These are phyloP conservation scores for Netelia fuscicornis DNA, from an alignment of 2,888 invertebrate species.

Conservation along the genomic window DNA sequence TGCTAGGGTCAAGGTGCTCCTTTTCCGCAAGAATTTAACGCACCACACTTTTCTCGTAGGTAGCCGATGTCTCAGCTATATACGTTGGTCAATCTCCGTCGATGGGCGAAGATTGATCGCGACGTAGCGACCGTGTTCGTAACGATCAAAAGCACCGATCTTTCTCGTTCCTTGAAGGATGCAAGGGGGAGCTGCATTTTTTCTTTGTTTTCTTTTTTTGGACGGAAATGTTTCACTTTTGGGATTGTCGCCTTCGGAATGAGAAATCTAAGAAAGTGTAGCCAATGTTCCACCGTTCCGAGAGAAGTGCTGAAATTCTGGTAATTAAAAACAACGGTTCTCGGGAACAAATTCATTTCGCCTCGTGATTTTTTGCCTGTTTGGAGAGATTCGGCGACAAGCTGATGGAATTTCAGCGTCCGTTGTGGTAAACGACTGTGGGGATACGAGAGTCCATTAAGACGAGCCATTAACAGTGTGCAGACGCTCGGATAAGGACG, in stretches of 20 bases:
- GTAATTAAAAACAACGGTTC: slow-evolving; percentile 44
- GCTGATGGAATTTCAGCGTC: slow-evolving; percentile 70
- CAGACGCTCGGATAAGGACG: not conserved
- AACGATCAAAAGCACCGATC: slow-evolving; percentile 76
- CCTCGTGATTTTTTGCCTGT: slow-evolving; percentile 51
- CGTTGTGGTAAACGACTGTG: slow-evolving; percentile 53
- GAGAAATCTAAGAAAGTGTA: slow-evolving; percentile 2
- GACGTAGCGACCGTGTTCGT: slow-evolving; percentile 64
- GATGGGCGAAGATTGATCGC: slow-evolving; percentile 40
- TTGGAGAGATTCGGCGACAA: slow-evolving; percentile 73
- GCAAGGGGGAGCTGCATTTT: slow-evolving; percentile 21
- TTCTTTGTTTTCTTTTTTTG: slow-evolving; percentile 2
- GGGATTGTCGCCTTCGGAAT: slow-evolving; percentile 29
- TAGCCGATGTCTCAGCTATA: slow-evolving; percentile 42
- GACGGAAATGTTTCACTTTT: slow-evolving; percentile 17
- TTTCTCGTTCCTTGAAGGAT: slow-evolving; percentile 3
- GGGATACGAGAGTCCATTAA: slow-evolving; percentile 2
- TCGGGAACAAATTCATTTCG: slow-evolving; percentile 58
- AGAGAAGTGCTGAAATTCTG: slow-evolving; percentile 51
- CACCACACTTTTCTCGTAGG: slow-evolving; percentile 37
- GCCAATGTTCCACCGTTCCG: not conserved
- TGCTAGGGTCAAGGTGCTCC: slow-evolving; percentile 28
- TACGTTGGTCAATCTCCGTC: not conserved
- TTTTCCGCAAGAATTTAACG: slow-evolving; percentile 44
- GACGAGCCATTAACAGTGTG: not conserved